Base-by-base conservation (phyloP, 2,888 invertebrate genomes). In the Ectemnius lituratus region DNA sequence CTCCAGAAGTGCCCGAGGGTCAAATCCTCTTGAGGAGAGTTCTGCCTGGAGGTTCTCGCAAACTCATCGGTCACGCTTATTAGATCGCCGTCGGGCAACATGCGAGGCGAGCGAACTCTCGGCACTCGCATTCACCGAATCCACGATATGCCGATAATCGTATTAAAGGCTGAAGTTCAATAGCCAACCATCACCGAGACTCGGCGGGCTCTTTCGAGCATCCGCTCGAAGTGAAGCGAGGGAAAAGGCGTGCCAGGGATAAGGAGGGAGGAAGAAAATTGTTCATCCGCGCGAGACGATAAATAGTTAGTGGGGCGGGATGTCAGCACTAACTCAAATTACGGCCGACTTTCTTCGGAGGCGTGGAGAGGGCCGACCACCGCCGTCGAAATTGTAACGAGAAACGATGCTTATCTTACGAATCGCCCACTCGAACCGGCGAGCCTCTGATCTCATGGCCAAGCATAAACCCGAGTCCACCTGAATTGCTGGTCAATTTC, bases 121-220 rank as follows among this genome's bases (percentile, higher is more conserved):
- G 52, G 14, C 52, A 11, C 37, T 37, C 37, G 16, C 52, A 52
- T 52, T 52, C 52, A 14, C 52, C 37, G 37, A 37, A 52, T 52
- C 52, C 52, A 52, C 52, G 52, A 14, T 52, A 52, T 16, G 52
- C 52, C 14, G 52, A 52, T 52, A 52, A 52, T 52, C 52, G 52
- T 16, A 52, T 52, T 52, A 52, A 52, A 52, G n/a, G 52, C n/a
- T 52, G 52, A 52, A 52, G 52, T 52, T 52, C 52, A 52, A 52
- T 52, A 52, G 52, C 52, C 52, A 16, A 8, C 23, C 8, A 37
- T 6, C 37, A 37, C 11, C 37, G 37, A 11, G 8, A 37, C 37
- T 37, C 52, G 52, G 5, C 52, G 52, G 5, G 5, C 52, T 13
- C 52, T 52, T 52, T 52, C 52, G 52, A 52, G 37, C 52, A 14